These are phyloP conservation scores for Anas acuta DNA, from an alignment of 2,797 vertebrate genomes.

Conservation along the genomic window DNA sequence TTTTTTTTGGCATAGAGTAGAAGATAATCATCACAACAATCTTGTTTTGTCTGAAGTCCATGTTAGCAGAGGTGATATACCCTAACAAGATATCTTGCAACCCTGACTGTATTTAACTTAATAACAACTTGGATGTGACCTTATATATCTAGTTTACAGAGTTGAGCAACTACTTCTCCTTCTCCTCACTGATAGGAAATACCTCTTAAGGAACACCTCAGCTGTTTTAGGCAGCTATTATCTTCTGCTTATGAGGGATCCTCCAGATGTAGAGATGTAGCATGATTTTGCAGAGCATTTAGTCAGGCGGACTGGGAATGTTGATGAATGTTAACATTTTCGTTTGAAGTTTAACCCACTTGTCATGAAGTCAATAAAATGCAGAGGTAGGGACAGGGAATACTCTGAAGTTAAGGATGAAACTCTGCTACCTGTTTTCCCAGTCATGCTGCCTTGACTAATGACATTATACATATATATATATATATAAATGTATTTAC, in stretches of 20 bases:
- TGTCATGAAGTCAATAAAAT: background rate
- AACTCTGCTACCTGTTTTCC: background rate
- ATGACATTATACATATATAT: background rate
- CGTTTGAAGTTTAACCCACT: background rate
- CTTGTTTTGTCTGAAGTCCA: background rate
- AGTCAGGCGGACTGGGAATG: background rate
- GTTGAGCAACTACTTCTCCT: background rate
- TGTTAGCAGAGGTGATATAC: background rate
- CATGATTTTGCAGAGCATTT: background rate
- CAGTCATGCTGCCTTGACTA: background rate
- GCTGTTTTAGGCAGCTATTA: background rate
- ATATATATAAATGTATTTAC: too few species aligned
- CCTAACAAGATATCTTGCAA: background rate
- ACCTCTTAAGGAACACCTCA: background rate
- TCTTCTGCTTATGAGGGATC: background rate
- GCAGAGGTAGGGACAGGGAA: rapidly evolving
- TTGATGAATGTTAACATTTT: background rate
- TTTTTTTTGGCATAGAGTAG: background rate
- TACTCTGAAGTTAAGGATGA: background rate
- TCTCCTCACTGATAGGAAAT: background rate
- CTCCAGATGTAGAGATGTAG: background rate
- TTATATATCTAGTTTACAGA: background rate
- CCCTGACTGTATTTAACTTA: background rate
- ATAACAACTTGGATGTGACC: background rate
- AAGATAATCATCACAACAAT: background rate